Base-by-base conservation (phyloP, 2,113 vertebrate genomes). In the Hyperopisus bebe region DNA sequence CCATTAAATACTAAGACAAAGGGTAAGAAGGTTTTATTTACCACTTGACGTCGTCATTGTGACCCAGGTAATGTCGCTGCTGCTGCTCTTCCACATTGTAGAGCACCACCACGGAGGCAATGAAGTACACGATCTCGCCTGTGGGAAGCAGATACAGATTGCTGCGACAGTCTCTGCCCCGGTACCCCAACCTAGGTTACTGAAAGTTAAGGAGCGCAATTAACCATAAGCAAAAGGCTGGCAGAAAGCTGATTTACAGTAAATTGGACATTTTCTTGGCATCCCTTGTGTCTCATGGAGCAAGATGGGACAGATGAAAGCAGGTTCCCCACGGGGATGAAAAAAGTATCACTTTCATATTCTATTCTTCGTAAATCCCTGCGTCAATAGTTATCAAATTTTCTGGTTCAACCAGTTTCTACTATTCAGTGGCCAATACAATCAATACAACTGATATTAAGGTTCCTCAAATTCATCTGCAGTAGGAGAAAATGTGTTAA, bases 41-140 rank as follows among this genome's bases (percentile, higher is more conserved):
- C 98, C 98, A 98, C 92, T 98, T 98, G 92, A 98, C 97, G 44
- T 98, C 98, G 3, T 98, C 97, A 0, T 96, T 97, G 95, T 98
- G 98, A 19, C 98, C 98, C 92, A 98, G 93, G 93, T 98, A 98
- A 91, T 98, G 97, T 11, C 98, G 94, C 92, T 98, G 98, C 90
- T 97, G 96, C 94, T 97, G 96, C 47, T 97, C 98, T 88, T 97
- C 97, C 0, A 97, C 95, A 39, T 97, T 97, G 94, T 97, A 98
- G 10, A 98, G 95, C 46, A 98, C 97, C 0, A 97, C 97, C 92
- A 97, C 97, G 0, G 97, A 97, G 47, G 98, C 98, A 77, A 97
- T 97, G 50, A 98, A 98, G 93, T 98, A 98, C 31, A 98, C 96
- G 0, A 98, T 96, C 95, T 98, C 98, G 6, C 98, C 98, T 0